Conservation (phyloP, 1,140 invertebrate species). For the Diachasma alloeum region DNA sequence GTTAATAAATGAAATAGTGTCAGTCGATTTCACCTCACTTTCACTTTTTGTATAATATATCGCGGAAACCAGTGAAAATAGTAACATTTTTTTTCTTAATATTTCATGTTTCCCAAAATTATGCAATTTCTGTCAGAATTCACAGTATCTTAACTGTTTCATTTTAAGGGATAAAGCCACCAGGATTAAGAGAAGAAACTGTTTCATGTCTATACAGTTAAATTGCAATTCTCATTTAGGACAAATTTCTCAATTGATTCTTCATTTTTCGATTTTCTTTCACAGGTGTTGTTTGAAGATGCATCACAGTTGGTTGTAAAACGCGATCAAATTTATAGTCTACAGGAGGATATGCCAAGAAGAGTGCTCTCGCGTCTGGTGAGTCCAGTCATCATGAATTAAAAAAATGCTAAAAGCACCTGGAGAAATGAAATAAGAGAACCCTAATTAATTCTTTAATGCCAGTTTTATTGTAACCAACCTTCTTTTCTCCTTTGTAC, state of each 20-base stretch:
- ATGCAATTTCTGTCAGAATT: too few relatives aligned
- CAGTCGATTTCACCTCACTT: neutral
- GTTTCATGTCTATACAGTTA: too few relatives aligned
- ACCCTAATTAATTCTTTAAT: neutral
- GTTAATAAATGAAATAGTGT: neutral
- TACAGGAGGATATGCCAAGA: constrained; percentile 65
- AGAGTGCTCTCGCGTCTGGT: constrained; percentile 65
- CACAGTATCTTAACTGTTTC: too few relatives aligned
- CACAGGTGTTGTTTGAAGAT: constrained; percentile 67
- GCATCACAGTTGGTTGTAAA: constrained; percentile 56
- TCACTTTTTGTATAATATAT: too few relatives aligned
- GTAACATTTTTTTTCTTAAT: too few relatives aligned
- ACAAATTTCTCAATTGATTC: neutral
- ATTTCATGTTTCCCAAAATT: too few relatives aligned
- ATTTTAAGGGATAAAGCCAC: too few relatives aligned
- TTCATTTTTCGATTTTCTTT: constrained; percentile 15
- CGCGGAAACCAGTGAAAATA: too few relatives aligned
- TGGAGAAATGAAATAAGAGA: constrained; percentile 11
- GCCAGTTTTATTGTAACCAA: constrained; percentile 8
- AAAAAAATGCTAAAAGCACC: constrained; percentile 19
- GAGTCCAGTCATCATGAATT: constrained; percentile 53
- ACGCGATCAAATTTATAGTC: constrained; percentile 62
- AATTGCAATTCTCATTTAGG: neutral
- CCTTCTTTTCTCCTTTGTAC: constrained; percentile 34
- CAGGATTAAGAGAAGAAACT: too few relatives aligned